Conservation (phyloP, 2,113 vertebrate species). For the Oxygymnocypris stewartii region DNA sequence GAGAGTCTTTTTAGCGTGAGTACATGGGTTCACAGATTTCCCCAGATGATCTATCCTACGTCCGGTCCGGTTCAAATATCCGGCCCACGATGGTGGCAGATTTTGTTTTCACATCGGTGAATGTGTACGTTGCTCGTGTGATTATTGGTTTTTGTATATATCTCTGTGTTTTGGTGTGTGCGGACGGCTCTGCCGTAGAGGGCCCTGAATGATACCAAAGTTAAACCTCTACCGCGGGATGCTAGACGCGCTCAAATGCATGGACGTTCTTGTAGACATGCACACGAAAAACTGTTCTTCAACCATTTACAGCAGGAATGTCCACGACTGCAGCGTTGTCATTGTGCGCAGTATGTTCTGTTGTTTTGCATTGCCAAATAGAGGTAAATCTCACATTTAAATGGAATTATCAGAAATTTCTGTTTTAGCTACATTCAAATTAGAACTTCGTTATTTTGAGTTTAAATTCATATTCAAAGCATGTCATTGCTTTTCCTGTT, state of each 20-base stretch:
- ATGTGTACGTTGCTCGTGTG: conserved; percentile 18
- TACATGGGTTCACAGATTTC: conserved; percentile 52
- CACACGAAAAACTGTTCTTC: conserved; percentile 17
- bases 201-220: conserved; percentile 75
- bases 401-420: background rate
- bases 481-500: conserved; percentile 41
- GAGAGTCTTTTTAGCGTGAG: conserved; percentile 49
- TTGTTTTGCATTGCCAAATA: conserved; percentile 1
- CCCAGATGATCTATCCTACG: conserved; percentile 15
- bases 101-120: conserved; percentile 44
- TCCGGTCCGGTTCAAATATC: conserved; percentile 16
- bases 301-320: conserved; percentile 52
- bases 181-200: conserved; percentile 55
- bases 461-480: conserved; percentile 10
- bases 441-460: background rate
- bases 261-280: conserved; percentile 59
- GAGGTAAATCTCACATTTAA: background rate
- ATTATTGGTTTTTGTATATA: conserved; percentile 55
- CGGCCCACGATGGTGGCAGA: conserved; percentile 13
- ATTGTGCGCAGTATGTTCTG: conserved; percentile 54
- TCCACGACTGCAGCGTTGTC: background rate
- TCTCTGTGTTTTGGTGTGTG: conserved; percentile 37
- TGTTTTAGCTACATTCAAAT: background rate
- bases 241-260: conserved; percentile 46
- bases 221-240: conserved; percentile 61